Conservation (phyloP, 1,140 invertebrate genomes). For the Drosophila takahashii region DNA sequence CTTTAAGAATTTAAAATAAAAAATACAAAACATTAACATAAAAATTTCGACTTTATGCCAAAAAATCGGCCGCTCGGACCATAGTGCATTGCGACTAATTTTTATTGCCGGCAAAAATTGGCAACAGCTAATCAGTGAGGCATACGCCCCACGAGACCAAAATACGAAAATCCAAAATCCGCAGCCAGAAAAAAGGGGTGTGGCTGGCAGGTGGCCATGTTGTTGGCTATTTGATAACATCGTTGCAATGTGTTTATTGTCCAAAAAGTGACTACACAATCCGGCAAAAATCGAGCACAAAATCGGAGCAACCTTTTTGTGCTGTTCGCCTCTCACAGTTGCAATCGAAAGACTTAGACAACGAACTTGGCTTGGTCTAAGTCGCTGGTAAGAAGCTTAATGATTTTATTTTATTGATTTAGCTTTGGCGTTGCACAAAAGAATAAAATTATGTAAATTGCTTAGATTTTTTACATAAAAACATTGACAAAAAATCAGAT, state of each 20-base stretch:
- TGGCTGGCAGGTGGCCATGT: constrained; percentile 71
- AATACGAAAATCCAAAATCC: constrained; percentile 10
- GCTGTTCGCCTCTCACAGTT: constrained; percentile 37
- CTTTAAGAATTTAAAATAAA: too few species aligned
- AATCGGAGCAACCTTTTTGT: constrained; percentile 58
- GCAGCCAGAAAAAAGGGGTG: constrained; percentile 48
- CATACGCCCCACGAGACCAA: constrained; percentile 59
- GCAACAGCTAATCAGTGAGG: constrained; percentile 76
- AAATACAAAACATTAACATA: too few species aligned
- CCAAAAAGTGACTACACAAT: constrained; percentile 76
- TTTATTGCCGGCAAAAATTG: constrained; percentile 78
- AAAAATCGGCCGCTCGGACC: too few species aligned
- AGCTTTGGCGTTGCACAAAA: neutral
- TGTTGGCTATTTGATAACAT: constrained; percentile 73
- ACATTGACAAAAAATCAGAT: too few species aligned
- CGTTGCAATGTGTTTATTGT: constrained; percentile 79
- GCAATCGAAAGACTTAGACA: constrained; percentile 76
- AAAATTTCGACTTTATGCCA: too few species aligned
- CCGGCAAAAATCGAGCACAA: constrained; percentile 49
- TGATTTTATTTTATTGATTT: neutral
- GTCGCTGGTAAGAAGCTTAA: neutral
- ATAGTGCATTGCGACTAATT: constrained; percentile 78
- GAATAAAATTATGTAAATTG: neutral
- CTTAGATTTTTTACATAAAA: neutral
- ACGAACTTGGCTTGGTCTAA: constrained; percentile 47